phyloP scores from a whole-genome alignment of 1,140 invertebrate genomes.

The Penaeus indicus region DNA sequence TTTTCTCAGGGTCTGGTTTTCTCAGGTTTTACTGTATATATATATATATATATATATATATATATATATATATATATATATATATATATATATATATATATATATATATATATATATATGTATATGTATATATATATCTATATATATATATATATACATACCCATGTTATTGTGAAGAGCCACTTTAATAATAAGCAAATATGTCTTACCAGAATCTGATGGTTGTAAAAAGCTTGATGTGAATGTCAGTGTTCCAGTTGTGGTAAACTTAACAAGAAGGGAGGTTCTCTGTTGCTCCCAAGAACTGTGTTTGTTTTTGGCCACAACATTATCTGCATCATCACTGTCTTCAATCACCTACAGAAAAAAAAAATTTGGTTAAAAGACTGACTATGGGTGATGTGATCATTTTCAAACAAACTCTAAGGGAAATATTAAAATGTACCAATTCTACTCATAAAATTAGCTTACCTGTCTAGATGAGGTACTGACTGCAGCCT shows the following conservation, averaged over 20 bases:
- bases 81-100: too few species aligned
- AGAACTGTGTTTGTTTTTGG: neutral
- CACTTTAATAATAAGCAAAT: neutral
- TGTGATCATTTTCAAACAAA: neutral
- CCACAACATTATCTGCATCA: conserved; percentile 11
- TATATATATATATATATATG: too few species aligned
- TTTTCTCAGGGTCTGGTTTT: too few species aligned
- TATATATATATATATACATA: too few species aligned
- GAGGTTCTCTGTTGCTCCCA: conserved; percentile 40
- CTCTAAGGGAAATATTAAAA: neutral
- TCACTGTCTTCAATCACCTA: conserved; percentile 19
- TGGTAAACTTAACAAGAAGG: conserved; percentile 47
- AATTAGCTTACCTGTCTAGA: conserved; percentile 8
- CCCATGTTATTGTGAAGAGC: too few species aligned
- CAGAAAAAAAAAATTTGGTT: neutral
- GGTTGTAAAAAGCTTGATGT: conserved; percentile 55
- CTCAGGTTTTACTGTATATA: too few species aligned
- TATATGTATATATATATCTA: too few species aligned
- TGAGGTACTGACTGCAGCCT: neutral
- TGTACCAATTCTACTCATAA: neutral
- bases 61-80: too few species aligned
- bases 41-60: too few species aligned
- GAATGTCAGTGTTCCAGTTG: conserved; percentile 49
- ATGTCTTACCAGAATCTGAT: conserved; percentile 41
- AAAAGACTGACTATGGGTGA: too few species aligned